Evolutionary conservation across 2,888 invertebrate genomes (phyloP).

Genomic region (Vandiemenella viatica): DNA sequence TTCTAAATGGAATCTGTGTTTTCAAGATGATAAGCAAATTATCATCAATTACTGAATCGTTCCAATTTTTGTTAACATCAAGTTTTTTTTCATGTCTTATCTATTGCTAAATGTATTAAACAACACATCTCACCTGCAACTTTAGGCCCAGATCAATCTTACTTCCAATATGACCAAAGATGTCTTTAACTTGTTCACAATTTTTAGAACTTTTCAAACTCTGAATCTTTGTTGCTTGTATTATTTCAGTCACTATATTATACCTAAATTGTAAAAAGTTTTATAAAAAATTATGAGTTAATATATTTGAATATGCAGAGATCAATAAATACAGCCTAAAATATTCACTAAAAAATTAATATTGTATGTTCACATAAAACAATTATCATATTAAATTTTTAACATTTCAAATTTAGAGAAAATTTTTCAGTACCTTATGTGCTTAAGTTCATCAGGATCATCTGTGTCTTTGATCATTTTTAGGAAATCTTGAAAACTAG

Average conservation of each 20-base stretch:
- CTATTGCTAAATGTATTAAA: neutral
- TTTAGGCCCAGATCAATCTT: neutral
- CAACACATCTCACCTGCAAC: neutral
- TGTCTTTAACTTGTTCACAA: constrained; percentile 46
- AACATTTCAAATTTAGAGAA: neutral
- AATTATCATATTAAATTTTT: neutral
- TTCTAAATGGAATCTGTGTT: too few species aligned
- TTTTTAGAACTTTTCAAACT: constrained; percentile 78
- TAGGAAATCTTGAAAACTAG: constrained; percentile 79
- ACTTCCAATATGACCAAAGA: constrained; percentile 30
- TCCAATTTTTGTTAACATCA: too few species aligned
- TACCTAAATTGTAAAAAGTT: constrained; percentile 40
- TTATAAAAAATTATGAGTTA: neutral
- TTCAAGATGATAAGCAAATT: too few species aligned
- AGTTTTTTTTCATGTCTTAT: too few species aligned
- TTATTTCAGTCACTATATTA: constrained; percentile 80
- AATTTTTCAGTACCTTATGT: constrained; percentile 48
- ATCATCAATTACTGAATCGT: too few species aligned
- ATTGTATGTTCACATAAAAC: too few species aligned
- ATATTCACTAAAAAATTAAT: too few species aligned
- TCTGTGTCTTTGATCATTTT: constrained; percentile 66
- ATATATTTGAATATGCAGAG: too few species aligned
- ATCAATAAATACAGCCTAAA: too few species aligned
- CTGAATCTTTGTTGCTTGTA: constrained; percentile 85
- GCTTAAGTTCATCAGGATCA: constrained; percentile 67